A percentile compares a stretch with the other conserved stretches of the same genome.
Conservation (phyloP, 64 coral and sea anemone species). For the Porites australiensis region DNA sequence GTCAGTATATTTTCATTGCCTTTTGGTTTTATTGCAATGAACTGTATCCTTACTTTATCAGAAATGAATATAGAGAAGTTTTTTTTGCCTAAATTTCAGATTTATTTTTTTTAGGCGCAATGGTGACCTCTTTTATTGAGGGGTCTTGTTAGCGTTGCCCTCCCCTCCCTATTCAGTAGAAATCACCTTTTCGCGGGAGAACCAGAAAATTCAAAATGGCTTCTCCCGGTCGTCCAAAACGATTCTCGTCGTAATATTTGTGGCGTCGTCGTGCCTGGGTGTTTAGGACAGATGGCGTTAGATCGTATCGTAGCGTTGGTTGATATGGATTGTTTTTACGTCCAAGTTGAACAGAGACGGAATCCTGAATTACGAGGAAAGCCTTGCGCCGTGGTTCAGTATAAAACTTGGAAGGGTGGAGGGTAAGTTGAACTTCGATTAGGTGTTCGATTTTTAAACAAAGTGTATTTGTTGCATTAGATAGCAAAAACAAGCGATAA, state of each 20-base stretch:
- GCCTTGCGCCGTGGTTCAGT: slow-evolving; percentile 97
- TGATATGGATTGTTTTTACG: slow-evolving; percentile 99
- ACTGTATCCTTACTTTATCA: neutral
- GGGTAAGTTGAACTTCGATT: slow-evolving; percentile 62
- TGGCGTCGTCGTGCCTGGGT: neutral
- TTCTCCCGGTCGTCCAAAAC: no score
- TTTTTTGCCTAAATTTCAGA: neutral
- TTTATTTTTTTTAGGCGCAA: neutral
- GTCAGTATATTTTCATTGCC: neutral
- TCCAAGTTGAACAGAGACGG: slow-evolving; percentile 93
- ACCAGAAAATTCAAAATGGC: slow-evolving; percentile 33
- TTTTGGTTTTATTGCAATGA: no score
- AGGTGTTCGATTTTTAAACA: neutral
- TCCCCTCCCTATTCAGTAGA: neutral
- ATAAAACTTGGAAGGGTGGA: slow-evolving; percentile 97
- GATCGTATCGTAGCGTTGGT: slow-evolving; percentile 87
- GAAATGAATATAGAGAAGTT: no score
- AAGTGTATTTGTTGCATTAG: neutral
- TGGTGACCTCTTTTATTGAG: neutral
- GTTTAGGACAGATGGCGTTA: slow-evolving; percentile 38
- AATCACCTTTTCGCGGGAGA: slow-evolving; percentile 11
- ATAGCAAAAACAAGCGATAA: neutral
- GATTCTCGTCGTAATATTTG: neutral
- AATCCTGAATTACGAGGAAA: slow-evolving; percentile 83
- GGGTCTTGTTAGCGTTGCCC: neutral